Evolutionary conservation across 2,888 invertebrate genomes (phyloP), one percentile per base, ranked within the genome.

Genomic region (Diadegma fenestrale): DNA sequence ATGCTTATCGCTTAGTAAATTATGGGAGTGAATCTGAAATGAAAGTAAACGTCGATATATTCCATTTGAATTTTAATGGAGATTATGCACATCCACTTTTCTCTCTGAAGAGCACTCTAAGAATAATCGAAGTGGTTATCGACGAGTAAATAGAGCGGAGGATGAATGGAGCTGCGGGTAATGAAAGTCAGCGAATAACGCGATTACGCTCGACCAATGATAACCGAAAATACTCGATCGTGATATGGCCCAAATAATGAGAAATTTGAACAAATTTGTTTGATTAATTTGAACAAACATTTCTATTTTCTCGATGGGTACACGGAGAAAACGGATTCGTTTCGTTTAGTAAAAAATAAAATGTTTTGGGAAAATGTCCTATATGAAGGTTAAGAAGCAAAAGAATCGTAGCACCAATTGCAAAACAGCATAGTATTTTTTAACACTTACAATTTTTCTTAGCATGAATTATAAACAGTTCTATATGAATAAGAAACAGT

Each of bases 91-190:
- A 64, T 63, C n/a, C 45, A 33, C 48, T 30, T 30, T 22, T 51
- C 45, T 45, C 30, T 63, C 63, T 45, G 63, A 48, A 48, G 75
- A 48, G 45, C 48, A n/a, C 22, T 26, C 14, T 73, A 61, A 73
- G 61, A 41, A 61, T 63, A 63, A 75, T 37, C 45, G 45, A 45
- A 48, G 75, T 48, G 33, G 63, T 48, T 75, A 75, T 75, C 75
- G 63, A 75, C 63, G 75, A 63, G 43, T 63, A 63, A 75, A 75
- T 75, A 43, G 33, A 61, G 41, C 12, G 14, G 10, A 22, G 12
- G 22, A 75, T 37, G 22, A 26, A 54, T 33, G 54, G 2, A n/a
- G n/a, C n/a, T n/a, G 43, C n/a, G 61, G 58, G 22, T 58, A 43
- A 61, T 73, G 58, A 12, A 17, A 61, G 58, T 73, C 43, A 73